These are phyloP conservation scores for Osmerus eperlanus DNA, from an alignment of 2,113 vertebrate genomes.

Conservation along the genomic window DNA sequence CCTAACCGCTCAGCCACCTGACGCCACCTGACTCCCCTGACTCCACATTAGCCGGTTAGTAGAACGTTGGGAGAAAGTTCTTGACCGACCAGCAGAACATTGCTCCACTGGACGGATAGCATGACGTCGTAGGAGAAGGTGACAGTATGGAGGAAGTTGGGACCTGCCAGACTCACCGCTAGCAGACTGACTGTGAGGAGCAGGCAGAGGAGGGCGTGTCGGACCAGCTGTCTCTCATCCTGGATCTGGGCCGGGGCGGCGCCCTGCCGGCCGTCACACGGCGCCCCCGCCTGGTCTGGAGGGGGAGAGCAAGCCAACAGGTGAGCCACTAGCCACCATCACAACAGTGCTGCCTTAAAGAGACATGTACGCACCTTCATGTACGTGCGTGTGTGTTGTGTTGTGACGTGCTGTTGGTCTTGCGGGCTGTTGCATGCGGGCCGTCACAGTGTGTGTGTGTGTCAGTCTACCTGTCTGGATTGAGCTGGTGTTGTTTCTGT, in stretches of 20 bases:
- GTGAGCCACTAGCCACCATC: too few species aligned
- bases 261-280: slow-evolving; percentile 68
- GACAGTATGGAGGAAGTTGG: neutral
- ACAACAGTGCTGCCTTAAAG: too few species aligned
- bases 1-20: too few species aligned
- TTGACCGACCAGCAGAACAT: too few species aligned
- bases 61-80: too few species aligned
- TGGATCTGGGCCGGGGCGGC: slow-evolving; percentile 53
- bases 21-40: too few species aligned
- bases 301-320: neutral
- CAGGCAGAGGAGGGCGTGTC: slow-evolving; percentile 89
- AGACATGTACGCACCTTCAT: too few species aligned
- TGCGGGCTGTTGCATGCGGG: neutral
- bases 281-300: slow-evolving; percentile 64
- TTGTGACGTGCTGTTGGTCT: neutral
- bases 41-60: too few species aligned
- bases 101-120: too few species aligned
- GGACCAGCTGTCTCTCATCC: slow-evolving; percentile 83
- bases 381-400: neutral
- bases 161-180: slow-evolving; percentile 73
- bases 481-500: slow-evolving; percentile 41
- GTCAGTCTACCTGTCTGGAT: slow-evolving; percentile 49
- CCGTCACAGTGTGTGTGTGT: neutral
- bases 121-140: too few species aligned
- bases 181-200: slow-evolving; percentile 90